A percentile compares a stretch with the other conserved stretches of the same genome.
These are phyloP conservation scores for Bufotes viridis DNA, from an alignment of 2,797 vertebrate genomes.

Conservation along the genomic window DNA sequence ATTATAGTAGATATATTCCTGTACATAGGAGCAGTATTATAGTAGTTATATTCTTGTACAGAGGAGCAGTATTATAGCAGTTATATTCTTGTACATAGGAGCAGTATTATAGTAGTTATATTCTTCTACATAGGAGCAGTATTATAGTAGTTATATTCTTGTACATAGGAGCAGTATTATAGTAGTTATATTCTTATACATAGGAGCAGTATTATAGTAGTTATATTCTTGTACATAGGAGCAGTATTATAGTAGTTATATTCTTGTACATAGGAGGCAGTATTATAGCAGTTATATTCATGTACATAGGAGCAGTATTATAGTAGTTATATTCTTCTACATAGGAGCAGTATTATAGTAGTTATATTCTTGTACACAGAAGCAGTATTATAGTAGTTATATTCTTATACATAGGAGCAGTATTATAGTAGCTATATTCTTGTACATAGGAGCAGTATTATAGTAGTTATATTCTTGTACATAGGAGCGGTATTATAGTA, in stretches of 20 bases:
- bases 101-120: conserved; percentile 8
- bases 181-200: background rate
- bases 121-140: background rate
- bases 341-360: background rate
- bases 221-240: background rate
- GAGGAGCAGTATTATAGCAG: background rate
- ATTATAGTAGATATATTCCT: conserved; percentile 5
- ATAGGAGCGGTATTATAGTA: background rate
- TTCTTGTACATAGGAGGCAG: background rate
- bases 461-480: background rate
- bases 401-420: background rate
- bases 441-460: background rate
- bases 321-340: background rate
- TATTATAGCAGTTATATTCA: conserved; percentile 2
- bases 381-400: conserved; percentile 2
- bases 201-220: conserved; percentile 5
- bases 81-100: background rate
- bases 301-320: background rate
- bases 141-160: conserved; percentile 11
- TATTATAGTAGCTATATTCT: conserved; percentile 5
- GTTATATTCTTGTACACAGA: background rate
- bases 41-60: background rate
- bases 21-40: background rate
- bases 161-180: background rate
- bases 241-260: conserved; percentile 7